Evolutionary conservation across 2,888 invertebrate genomes (phyloP), one percentile per base, ranked within the genome.

Genomic region (Rutpela maculata): DNA sequence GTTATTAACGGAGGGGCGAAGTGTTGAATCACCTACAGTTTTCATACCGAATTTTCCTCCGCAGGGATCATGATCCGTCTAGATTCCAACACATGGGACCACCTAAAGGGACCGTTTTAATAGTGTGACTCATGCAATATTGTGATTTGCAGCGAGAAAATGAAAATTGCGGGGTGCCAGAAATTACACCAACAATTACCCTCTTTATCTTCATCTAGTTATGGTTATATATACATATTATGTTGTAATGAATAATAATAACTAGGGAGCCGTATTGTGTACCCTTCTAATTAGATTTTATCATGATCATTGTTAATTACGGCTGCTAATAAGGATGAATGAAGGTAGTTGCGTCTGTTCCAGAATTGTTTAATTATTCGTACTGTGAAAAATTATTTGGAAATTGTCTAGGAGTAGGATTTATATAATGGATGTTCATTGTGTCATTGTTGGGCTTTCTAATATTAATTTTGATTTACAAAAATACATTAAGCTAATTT

Each of bases 31-130:
- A 83, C 82, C 82, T 81, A 74, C 75, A 66, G 71, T 78, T 43
- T 26, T 38, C 69, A 35, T 57, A 57, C 17, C 7, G 35, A 22
- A 17, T 35, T 57, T 56, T 60, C 70, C 18, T 35, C 31, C 38
- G 38, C 59, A 35, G 43, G 70, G 76, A 78, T 75, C 80, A 78
- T 79, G 78, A 81, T 77, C 80, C 80, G 75, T 75, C 63, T 80
- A 79, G 75, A 78, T 82, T 79, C 79, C 79, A 82, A 80, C 82
- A 82, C 82, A 82, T 82, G 82, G 82, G 82, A 82, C 80, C 82
- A 78, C 80, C 80, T 71, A 66, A 67, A 76, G 79, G 78, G 74
- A 66, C 74, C 68, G 43, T 60, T 66, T 67, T 62, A 55, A 59
- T 68, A 38, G 77, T 74, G 79, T 81, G 82, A 80, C 80, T 79